Conservation (phyloP, 2,113 vertebrate species). For the Ptychochromis oligacanthus region DNA sequence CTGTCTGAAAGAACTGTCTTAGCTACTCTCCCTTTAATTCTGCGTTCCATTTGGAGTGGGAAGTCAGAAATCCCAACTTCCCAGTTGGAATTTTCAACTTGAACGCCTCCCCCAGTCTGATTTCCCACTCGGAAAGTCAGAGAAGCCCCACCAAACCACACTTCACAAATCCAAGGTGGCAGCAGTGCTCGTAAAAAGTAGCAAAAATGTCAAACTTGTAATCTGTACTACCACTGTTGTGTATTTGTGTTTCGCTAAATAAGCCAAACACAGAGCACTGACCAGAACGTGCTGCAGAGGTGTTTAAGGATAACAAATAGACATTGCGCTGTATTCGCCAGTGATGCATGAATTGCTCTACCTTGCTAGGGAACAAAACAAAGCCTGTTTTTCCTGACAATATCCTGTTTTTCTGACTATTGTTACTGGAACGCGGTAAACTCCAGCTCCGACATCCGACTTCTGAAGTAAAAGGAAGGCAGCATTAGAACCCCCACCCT, state of each 20-base stretch:
- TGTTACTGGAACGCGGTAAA: neutral
- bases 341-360: neutral
- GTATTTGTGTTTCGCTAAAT: neutral
- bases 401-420: neutral
- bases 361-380: neutral
- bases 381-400: neutral
- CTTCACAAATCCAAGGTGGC: neutral
- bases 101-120: neutral
- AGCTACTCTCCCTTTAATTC: neutral
- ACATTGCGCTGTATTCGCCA: neutral
- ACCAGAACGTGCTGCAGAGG: constrained; percentile 2
- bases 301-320: no score
- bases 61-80: neutral
- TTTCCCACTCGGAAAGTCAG: neutral
- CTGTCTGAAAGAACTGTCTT: neutral
- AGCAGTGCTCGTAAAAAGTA: neutral
- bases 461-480: neutral
- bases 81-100: neutral
- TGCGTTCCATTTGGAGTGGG: neutral
- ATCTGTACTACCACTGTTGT: neutral
- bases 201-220: neutral
- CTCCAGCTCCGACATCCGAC: neutral
- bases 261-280: neutral
- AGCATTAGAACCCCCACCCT: neutral
- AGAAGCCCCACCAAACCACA: neutral